These are phyloP conservation scores for Busseola fusca DNA, from an alignment of 2,888 invertebrate genomes.

Conservation along the genomic window DNA sequence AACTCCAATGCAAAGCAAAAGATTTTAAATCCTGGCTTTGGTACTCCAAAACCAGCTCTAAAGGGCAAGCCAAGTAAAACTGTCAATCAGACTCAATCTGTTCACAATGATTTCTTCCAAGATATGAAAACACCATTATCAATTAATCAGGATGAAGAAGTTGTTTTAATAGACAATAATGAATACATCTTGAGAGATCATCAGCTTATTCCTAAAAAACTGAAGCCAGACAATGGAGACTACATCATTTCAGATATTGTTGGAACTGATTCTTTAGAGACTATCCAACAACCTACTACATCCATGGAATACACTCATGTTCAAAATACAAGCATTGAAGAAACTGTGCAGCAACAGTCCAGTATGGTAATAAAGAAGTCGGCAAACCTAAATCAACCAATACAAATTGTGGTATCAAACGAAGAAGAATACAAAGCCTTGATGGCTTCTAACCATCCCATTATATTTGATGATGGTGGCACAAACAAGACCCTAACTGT, in stretches of 20 bases:
- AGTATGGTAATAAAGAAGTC: conserved; percentile 78
- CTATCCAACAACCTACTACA: conserved; percentile 68
- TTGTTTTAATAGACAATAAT: conserved; percentile 89
- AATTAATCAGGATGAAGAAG: conserved; percentile 71
- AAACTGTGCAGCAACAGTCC: conserved; percentile 65
- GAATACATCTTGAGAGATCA: conserved; percentile 88
- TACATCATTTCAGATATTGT: conserved; percentile 73
- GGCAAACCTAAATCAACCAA: conserved; percentile 76
- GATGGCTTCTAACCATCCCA: conserved; percentile 82
- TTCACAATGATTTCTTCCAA: conserved; percentile 70
- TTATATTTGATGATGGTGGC: conserved; percentile 82
- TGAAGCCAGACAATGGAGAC: conserved; percentile 65
- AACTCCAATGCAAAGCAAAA: conserved; percentile 75
- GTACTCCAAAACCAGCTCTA: conserved; percentile 59
- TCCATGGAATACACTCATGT: conserved; percentile 74
- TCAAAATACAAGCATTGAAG: conserved; percentile 65
- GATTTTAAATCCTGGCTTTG: conserved; percentile 80
- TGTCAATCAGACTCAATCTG: conserved; percentile 48
- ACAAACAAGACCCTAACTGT: conserved; percentile 81
- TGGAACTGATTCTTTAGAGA: conserved; percentile 70
- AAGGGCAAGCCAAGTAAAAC: conserved; percentile 63
- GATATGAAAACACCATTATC: conserved; percentile 61
- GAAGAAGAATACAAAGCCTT: conserved; percentile 87
- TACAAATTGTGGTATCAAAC: conserved; percentile 86
- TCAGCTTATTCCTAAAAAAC: conserved; percentile 76